Conservation (phyloP, 2,888 invertebrate genomes). For the Choristoneura rosaceana region DNA sequence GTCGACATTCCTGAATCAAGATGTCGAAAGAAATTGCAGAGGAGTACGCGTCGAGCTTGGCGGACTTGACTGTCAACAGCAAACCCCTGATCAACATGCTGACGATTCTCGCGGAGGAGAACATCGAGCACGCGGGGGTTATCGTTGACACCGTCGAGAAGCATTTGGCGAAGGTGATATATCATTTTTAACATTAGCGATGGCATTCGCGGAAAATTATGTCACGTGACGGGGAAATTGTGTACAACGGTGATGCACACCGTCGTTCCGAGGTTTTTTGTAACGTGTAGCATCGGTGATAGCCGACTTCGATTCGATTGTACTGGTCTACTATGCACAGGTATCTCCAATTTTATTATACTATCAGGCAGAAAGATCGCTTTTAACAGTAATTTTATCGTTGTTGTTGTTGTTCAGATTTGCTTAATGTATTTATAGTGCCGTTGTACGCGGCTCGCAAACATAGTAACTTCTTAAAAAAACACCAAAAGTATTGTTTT, state of each 20-base stretch:
- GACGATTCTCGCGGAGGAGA: constrained; percentile 99
- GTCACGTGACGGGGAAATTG: constrained; percentile 57
- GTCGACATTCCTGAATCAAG: constrained; percentile 58
- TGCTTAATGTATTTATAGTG: constrained; percentile 3
- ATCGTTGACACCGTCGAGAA: constrained; percentile 98
- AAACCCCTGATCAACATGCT: constrained; percentile 99
- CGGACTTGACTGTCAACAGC: constrained; percentile 97
- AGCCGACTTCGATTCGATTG: constrained; percentile 67
- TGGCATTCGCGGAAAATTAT: constrained; percentile 54
- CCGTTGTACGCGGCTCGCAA: constrained; percentile 5
- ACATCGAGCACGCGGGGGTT: constrained; percentile 93
- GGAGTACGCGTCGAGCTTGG: constrained; percentile 95
- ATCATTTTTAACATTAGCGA: constrained; percentile 77
- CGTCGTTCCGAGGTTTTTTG: constrained; percentile 57
- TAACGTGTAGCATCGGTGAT: constrained; percentile 51
- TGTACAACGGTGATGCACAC: constrained; percentile 66
- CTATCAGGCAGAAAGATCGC: constrained; percentile 7
- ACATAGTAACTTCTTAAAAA: not conserved
- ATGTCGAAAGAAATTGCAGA: constrained; percentile 92
- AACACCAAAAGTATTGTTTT: not conserved
- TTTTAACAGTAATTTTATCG: not conserved
- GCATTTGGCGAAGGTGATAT: constrained; percentile 97
- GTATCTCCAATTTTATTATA: constrained; percentile 64
- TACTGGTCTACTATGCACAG: constrained; percentile 63
- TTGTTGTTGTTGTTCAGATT: not conserved